Percentiles rank a stretch among this genome's conserved stretches.
Conservation (phyloP, 2,888 invertebrate genomes). For the Penaeus monodon region DNA sequence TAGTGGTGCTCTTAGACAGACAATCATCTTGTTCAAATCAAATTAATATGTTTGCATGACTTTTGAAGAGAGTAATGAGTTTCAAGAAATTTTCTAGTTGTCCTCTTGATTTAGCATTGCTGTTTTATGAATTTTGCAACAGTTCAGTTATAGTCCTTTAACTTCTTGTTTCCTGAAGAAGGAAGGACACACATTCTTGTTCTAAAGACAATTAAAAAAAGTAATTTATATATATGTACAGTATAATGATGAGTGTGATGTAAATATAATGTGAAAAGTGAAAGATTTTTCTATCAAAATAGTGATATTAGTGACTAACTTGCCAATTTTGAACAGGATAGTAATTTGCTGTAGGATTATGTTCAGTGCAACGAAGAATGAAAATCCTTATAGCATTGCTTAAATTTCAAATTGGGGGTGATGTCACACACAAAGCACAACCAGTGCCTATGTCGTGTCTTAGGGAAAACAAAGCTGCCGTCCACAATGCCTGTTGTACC, state of each 20-base stretch:
- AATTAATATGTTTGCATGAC: neutral
- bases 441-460: slow-evolving; percentile 51
- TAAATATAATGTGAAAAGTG: slow-evolving; percentile 10
- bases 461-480: slow-evolving; percentile 52
- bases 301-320: slow-evolving; percentile 13
- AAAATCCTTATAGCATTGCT: slow-evolving; percentile 6
- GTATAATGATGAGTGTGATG: slow-evolving; percentile 15
- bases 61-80: no score
- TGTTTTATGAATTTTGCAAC: no score
- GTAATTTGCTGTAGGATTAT: neutral
- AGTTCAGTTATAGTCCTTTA: no score
- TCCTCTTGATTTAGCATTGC: no score
- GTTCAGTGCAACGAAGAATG: neutral
- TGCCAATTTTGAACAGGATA: neutral
- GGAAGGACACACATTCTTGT: no score
- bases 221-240: slow-evolving; percentile 1
- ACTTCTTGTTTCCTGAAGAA: no score
- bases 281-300: slow-evolving; percentile 14
- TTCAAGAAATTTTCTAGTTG: no score
- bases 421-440: slow-evolving; percentile 30
- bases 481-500: slow-evolving; percentile 49
- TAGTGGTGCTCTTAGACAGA: slow-evolving; percentile 2
- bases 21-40: slow-evolving; percentile 30
- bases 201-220: no score
- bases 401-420: neutral